phyloP scores from a whole-genome alignment of 1,140 invertebrate genomes.

The Eurosta solidaginis region DNA sequence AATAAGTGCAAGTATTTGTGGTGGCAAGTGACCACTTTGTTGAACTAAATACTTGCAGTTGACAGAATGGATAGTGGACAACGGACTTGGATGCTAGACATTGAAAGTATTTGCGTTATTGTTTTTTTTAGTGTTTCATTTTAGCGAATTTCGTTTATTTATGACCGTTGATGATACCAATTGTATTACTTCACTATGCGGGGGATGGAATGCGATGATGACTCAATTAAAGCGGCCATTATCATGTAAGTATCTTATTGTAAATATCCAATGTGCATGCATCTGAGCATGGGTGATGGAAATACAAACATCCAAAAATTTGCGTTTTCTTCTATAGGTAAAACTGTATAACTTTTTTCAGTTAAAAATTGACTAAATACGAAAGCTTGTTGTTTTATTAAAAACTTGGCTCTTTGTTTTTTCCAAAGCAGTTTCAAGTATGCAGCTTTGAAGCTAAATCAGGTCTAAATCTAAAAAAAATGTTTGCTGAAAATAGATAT shows the following conservation, averaged over 20 bases:
- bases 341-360: no score
- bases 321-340: no score
- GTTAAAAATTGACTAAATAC: no score
- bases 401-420: no score
- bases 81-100: no score
- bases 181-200: background rate
- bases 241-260: background rate
- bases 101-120: slow-evolving; percentile 6
- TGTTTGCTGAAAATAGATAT: no score
- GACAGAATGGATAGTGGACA: no score
- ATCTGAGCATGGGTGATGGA: background rate
- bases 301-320: no score
- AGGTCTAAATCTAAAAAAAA: no score
- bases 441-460: no score
- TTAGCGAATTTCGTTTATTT: slow-evolving; percentile 12
- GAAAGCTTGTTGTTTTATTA: no score
- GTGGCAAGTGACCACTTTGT: slow-evolving; percentile 27
- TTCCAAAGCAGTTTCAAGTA: no score
- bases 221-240: slow-evolving; percentile 18
- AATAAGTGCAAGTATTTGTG: background rate
- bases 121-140: background rate
- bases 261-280: background rate
- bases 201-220: background rate
- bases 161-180: background rate
- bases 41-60: slow-evolving; percentile 15